phyloP scores from a whole-genome alignment of 2,113 vertebrate genomes.

The Cariama cristata region DNA sequence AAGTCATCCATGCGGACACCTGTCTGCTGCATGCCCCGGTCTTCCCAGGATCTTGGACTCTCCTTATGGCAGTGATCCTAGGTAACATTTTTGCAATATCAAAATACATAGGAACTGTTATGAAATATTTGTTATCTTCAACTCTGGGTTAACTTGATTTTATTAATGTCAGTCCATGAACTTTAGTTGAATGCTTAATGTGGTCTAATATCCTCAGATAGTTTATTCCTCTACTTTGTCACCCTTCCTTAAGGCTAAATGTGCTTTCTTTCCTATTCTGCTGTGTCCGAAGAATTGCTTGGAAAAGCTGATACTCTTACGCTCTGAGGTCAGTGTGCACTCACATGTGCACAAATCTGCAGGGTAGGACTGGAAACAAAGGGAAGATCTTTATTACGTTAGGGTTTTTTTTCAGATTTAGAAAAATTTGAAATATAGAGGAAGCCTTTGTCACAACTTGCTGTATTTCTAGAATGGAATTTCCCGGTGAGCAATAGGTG shows the following conservation, averaged over 20 bases:
- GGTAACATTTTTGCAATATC: background rate
- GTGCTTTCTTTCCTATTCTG: background rate
- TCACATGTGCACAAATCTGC: background rate
- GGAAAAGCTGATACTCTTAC: background rate
- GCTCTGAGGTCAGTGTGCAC: background rate
- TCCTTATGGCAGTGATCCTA: background rate
- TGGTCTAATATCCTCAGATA: background rate
- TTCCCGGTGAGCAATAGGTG: background rate
- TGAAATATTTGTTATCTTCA: constrained; percentile 5
- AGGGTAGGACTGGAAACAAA: background rate
- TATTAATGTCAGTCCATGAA: constrained; percentile 2
- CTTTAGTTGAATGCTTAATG: background rate
- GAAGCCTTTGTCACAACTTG: background rate
- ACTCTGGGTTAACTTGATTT: constrained; percentile 20
- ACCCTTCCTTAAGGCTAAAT: background rate
- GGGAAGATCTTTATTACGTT: background rate
- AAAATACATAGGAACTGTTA: background rate
- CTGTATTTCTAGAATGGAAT: background rate
- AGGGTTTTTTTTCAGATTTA: background rate
- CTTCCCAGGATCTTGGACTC: background rate
- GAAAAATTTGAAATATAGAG: background rate
- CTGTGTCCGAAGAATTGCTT: background rate
- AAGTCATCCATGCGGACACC: background rate
- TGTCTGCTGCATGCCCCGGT: background rate
- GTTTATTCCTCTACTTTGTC: background rate